Percentiles rank a stretch among this genome's conserved stretches.
These are phyloP conservation scores for Polydrusus cervinus DNA, from an alignment of 2,888 invertebrate species.

Conservation along the genomic window DNA sequence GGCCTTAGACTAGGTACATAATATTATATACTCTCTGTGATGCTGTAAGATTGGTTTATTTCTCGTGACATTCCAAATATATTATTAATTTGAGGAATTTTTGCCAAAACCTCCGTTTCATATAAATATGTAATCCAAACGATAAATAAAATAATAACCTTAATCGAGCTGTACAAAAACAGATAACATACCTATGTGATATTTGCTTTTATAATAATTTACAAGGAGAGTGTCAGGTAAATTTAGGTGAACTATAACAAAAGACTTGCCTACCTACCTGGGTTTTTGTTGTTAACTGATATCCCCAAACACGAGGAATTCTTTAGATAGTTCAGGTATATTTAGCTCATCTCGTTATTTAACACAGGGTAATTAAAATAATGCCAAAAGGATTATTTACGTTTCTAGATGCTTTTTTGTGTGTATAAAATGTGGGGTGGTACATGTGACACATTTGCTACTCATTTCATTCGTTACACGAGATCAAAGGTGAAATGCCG, in stretches of 20 bases:
- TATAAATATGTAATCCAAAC: conserved; percentile 12
- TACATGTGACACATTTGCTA: too few relatives aligned
- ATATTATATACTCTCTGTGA: conserved; percentile 37
- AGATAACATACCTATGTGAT: background rate
- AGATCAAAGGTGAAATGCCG: too few relatives aligned
- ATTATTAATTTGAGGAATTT: conserved; percentile 36
- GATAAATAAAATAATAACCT: background rate
- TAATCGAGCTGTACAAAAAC: background rate
- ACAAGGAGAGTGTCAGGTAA: conserved; percentile 25
- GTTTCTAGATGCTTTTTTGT: background rate
- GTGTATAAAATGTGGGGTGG: background rate
- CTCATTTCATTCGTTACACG: too few relatives aligned
- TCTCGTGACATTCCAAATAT: conserved; percentile 37
- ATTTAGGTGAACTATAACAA: conserved; percentile 30
- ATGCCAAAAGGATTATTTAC: background rate
- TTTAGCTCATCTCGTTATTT: background rate
- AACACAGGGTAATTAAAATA: background rate
- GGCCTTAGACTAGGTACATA: conserved; percentile 26
- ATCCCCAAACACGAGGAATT: background rate
- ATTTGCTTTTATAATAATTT: conserved; percentile 6
- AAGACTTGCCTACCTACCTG: conserved; percentile 36
- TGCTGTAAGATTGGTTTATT: conserved; percentile 50
- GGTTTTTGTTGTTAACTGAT: conserved; percentile 32
- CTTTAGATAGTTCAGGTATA: background rate
- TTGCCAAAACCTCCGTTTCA: conserved; percentile 24